These are phyloP conservation scores for Kryptopterus vitreolus DNA, from an alignment of 2,797 vertebrate species.

Conservation along the genomic window DNA sequence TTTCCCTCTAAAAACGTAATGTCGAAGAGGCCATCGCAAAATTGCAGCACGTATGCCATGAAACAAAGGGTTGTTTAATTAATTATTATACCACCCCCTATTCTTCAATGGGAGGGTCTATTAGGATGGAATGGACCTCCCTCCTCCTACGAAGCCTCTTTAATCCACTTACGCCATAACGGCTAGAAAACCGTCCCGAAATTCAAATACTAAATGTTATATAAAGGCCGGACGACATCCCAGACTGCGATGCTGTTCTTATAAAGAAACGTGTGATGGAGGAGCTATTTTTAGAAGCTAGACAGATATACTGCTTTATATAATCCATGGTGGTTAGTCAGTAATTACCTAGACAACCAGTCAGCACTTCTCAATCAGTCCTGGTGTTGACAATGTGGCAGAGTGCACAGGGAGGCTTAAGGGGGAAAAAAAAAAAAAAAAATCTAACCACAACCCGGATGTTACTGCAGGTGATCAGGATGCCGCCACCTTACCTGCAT, in stretches of 20 bases:
- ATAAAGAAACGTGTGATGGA: not conserved
- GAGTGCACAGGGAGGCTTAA: constrained; percentile 33
- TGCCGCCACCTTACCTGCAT: not conserved
- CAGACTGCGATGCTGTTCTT: not conserved
- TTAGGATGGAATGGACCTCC: constrained; percentile 38
- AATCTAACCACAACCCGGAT: constrained; percentile 27
- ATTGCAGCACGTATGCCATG: not conserved
- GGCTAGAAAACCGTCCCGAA: constrained; percentile 28
- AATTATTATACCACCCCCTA: constrained; percentile 34
- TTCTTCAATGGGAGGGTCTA: constrained; percentile 42
- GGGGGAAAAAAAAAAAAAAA: too few relatives aligned
- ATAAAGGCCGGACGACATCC: not conserved
- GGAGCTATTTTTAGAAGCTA: constrained; percentile 51
- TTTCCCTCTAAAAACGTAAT: constrained; percentile 36
- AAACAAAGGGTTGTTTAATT: constrained; percentile 24
- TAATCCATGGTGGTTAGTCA: constrained; percentile 68
- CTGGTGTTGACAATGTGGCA: constrained; percentile 65
- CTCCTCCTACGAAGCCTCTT: constrained; percentile 47
- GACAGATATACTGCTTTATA: constrained; percentile 65
- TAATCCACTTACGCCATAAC: constrained; percentile 50
- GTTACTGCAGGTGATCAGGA: constrained; percentile 27
- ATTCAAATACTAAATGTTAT: constrained; percentile 1
- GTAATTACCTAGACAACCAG: constrained; percentile 70
- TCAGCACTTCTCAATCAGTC: constrained; percentile 76
- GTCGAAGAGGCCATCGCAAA: not conserved